These are phyloP conservation scores for Nesospiza acunhae DNA, from an alignment of 2,113 vertebrate genomes.

Conservation along the genomic window DNA sequence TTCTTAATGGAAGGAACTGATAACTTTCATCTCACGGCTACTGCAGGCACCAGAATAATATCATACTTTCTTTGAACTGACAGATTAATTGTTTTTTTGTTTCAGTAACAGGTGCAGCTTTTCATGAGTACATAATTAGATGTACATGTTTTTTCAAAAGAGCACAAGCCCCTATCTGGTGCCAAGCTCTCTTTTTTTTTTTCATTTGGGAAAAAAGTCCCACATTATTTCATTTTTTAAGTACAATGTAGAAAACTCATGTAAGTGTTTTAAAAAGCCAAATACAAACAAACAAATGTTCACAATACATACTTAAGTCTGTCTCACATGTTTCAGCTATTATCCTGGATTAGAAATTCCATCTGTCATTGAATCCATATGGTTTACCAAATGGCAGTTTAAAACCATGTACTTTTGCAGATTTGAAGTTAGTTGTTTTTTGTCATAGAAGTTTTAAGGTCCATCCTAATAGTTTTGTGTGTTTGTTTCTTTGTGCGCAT, in stretches of 20 bases:
- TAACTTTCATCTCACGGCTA: slow-evolving; percentile 73
- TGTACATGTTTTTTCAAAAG: slow-evolving; percentile 65
- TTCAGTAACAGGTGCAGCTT: slow-evolving; percentile 81
- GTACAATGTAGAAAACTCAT: slow-evolving; percentile 41
- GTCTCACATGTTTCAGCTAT: slow-evolving; percentile 71
- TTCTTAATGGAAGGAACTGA: slow-evolving; percentile 75
- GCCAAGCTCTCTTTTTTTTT: slow-evolving; percentile 49
- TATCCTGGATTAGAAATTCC: slow-evolving; percentile 61
- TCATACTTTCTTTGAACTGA: slow-evolving; percentile 43
- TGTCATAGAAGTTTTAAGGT: slow-evolving; percentile 50
- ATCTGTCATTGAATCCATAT: slow-evolving; percentile 77
- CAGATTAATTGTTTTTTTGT: slow-evolving; percentile 70
- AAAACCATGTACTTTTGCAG: slow-evolving; percentile 32
- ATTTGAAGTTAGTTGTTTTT: slow-evolving; percentile 57
- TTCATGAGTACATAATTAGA: slow-evolving; percentile 76
- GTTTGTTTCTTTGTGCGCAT: background rate
- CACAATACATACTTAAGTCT: slow-evolving; percentile 58
- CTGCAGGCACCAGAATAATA: slow-evolving; percentile 49
- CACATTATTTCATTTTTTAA: slow-evolving; percentile 69
- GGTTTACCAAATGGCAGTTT: slow-evolving; percentile 59
- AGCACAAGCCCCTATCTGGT: slow-evolving; percentile 44
- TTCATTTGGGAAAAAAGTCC: background rate
- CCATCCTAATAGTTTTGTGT: background rate
- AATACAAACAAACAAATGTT: slow-evolving; percentile 68
- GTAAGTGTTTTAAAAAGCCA: slow-evolving; percentile 58